Evolutionary conservation across 2,113 vertebrate species (phyloP).

Genomic region (Ophthalmotilapia sp.): DNA sequence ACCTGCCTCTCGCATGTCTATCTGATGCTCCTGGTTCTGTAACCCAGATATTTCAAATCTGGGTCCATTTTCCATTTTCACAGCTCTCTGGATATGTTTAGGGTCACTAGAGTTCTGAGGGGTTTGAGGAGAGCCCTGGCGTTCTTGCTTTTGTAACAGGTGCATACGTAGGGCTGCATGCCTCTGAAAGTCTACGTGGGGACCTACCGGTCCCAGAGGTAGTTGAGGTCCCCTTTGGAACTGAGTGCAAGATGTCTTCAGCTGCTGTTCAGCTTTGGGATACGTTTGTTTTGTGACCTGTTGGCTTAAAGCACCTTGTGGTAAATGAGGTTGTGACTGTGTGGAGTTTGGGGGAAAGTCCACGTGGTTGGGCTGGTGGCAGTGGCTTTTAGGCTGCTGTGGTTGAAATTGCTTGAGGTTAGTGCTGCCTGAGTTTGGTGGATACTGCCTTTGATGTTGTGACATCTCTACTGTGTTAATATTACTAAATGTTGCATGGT

Average conservation of each 20-base stretch:
- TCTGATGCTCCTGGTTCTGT: constrained; percentile 41
- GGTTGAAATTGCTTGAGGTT: constrained; percentile 70
- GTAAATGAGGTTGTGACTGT: constrained; percentile 66
- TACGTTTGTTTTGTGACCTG: constrained; percentile 50
- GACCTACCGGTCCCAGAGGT: constrained; percentile 62
- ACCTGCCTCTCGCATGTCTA: constrained; percentile 61
- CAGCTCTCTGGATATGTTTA: constrained; percentile 56
- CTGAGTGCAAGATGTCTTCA: constrained; percentile 50
- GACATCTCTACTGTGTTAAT: constrained; percentile 66
- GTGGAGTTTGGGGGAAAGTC: constrained; percentile 61
- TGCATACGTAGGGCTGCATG: constrained; percentile 86
- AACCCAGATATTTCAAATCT: constrained; percentile 65
- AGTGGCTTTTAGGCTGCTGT: constrained; percentile 68
- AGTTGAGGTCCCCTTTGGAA: constrained; percentile 63
- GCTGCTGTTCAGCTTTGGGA: constrained; percentile 66
- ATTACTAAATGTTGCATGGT: constrained; percentile 50
- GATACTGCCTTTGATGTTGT: constrained; percentile 70
- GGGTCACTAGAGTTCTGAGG: constrained; percentile 63
- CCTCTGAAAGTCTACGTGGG: constrained; percentile 76
- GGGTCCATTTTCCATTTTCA: constrained; percentile 79
- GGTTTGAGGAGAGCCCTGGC: constrained; percentile 70
- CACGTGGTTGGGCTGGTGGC: constrained; percentile 48
- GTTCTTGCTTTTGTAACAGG: constrained; percentile 85
- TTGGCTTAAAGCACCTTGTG: constrained; percentile 50
- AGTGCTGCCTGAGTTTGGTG: constrained; percentile 68